These are phyloP conservation scores for Hydrochoerus hydrochaeris DNA, from an alignment of 2,113 vertebrate genomes.

Conservation along the genomic window DNA sequence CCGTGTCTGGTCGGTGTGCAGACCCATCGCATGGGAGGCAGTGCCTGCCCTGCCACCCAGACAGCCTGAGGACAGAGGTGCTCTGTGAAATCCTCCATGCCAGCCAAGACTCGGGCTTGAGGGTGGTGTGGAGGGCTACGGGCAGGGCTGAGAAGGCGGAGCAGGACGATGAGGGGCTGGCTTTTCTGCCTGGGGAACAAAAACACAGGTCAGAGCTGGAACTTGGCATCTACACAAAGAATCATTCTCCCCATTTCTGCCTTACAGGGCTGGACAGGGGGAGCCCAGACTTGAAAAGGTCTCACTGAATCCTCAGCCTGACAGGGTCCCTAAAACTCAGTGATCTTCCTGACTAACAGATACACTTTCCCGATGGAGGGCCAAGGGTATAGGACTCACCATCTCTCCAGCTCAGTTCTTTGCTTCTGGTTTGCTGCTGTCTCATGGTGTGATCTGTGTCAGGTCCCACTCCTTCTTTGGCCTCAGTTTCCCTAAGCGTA, in stretches of 20 bases:
- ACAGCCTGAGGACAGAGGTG: not conserved
- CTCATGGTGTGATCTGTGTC: not conserved
- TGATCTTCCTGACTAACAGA: no score
- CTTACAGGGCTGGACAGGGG: not conserved
- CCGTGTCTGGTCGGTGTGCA: not conserved
- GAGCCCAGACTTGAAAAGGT: not conserved
- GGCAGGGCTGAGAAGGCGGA: not conserved
- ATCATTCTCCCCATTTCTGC: constrained; percentile 68
- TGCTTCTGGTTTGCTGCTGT: not conserved
- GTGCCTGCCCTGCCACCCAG: not conserved
- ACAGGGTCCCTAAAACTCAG: not conserved
- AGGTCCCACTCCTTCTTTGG: not conserved
- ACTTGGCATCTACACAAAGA: constrained; percentile 41
- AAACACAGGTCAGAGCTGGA: constrained; percentile 4
- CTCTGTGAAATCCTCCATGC: constrained; percentile 63
- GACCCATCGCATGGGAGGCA: not conserved
- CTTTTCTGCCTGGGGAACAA: not conserved
- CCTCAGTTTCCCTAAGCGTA: not conserved
- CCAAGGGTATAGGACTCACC: not conserved
- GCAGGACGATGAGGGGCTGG: not conserved
- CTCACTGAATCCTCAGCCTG: not conserved
- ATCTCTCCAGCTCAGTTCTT: not conserved
- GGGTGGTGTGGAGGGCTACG: not conserved
- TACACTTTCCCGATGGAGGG: not conserved
- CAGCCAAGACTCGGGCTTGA: constrained; percentile 18